Evolutionary conservation across 2,888 invertebrate species (phyloP).

Genomic region (Apantesis nais): DNA sequence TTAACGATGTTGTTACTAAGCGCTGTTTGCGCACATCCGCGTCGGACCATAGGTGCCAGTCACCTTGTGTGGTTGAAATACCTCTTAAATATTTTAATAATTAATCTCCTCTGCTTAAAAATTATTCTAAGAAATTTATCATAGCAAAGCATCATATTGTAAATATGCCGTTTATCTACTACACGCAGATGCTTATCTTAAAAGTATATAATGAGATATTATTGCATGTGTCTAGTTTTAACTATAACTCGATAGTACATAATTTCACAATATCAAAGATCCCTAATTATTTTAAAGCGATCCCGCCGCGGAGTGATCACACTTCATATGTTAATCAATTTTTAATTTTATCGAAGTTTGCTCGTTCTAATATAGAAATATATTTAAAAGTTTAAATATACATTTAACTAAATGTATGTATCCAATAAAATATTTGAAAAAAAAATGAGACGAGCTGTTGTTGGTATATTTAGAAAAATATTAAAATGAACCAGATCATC

Average conservation of each 20-base stretch:
- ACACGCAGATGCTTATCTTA: constrained; percentile 73
- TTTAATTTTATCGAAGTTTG: constrained; percentile 85
- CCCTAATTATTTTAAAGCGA: constrained; percentile 67
- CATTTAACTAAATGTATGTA: constrained; percentile 73
- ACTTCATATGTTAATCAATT: constrained; percentile 83
- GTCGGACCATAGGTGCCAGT: constrained; percentile 65
- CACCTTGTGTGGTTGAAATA: constrained; percentile 79
- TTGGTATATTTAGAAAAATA: constrained; percentile 86
- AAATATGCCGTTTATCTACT: constrained; percentile 70
- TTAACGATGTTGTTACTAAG: constrained; percentile 31
- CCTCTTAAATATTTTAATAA: constrained; percentile 67
- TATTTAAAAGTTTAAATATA: constrained; percentile 81
- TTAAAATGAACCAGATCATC: constrained; percentile 87
- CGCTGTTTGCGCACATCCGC: constrained; percentile 36
- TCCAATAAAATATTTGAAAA: constrained; percentile 74
- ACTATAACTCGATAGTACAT: constrained; percentile 82
- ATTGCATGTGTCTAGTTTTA: constrained; percentile 77
- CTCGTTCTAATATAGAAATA: constrained; percentile 85
- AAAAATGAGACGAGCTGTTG: constrained; percentile 79
- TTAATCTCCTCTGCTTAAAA: constrained; percentile 71
- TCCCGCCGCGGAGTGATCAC: constrained; percentile 63
- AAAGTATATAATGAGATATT: constrained; percentile 68
- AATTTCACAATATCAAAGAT: constrained; percentile 82
- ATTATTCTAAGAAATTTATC: constrained; percentile 65
- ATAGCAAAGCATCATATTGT: constrained; percentile 71